These are phyloP conservation scores for Eurystomus gularis DNA, from an alignment of 2,113 vertebrate species.

Conservation along the genomic window DNA sequence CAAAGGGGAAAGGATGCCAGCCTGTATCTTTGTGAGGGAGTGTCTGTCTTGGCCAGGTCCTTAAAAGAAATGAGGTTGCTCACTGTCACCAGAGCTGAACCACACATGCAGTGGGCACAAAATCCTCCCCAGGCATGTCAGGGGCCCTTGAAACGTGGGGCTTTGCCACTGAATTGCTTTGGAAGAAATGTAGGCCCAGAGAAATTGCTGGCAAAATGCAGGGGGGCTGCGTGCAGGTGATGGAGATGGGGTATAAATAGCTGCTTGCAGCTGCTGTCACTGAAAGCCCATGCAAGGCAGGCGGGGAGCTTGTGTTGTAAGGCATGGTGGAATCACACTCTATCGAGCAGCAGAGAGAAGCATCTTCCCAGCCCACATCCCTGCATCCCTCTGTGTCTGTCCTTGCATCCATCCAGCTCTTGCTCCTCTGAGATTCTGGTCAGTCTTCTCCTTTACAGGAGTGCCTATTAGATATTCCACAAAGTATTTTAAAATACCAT, in stretches of 20 bases:
- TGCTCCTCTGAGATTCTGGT: not conserved
- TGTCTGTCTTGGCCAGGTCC: not conserved
- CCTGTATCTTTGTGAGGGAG: not conserved
- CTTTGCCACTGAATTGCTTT: not conserved
- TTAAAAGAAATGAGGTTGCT: not conserved
- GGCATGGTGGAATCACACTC: not conserved
- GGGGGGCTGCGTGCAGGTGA: not conserved
- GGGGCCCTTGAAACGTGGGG: not conserved
- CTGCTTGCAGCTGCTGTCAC: not conserved
- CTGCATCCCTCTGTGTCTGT: not conserved
- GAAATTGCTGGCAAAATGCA: not conserved
- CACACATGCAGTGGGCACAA: not conserved
- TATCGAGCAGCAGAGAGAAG: not conserved
- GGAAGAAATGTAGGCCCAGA: not conserved
- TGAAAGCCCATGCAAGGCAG: not conserved
- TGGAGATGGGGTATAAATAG: not conserved
- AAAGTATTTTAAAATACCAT: not conserved
- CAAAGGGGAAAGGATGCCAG: not conserved
- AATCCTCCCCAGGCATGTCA: not conserved
- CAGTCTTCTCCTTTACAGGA: not conserved
- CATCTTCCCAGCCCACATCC: not conserved
- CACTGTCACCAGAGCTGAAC: not conserved
- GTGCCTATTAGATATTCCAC: not conserved
- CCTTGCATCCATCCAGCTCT: not conserved
- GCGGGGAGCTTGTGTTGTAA: accelerated